These are phyloP conservation scores for Hippocampus mohnikei DNA, from an alignment of 2,113 vertebrate genomes.

Conservation along the genomic window DNA sequence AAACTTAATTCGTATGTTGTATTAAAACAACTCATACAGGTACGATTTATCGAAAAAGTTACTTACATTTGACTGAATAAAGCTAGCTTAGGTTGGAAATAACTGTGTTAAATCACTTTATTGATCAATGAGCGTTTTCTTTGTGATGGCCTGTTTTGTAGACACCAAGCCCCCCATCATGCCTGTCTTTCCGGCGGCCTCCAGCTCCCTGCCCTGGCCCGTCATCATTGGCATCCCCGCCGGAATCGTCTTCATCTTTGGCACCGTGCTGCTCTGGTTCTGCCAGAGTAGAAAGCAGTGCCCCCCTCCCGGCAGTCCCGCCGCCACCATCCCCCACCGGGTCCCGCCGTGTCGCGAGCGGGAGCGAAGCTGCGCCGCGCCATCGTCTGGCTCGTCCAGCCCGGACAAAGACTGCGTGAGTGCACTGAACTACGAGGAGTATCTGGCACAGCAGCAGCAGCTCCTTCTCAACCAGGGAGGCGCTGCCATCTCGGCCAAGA, in stretches of 20 bases:
- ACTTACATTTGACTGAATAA: too few relatives aligned
- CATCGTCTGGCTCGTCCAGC: conserved; percentile 50
- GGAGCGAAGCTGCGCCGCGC: conserved; percentile 38
- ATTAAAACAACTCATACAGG: too few relatives aligned
- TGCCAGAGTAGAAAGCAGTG: conserved; percentile 93
- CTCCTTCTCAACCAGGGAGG: conserved; percentile 61
- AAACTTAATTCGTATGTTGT: too few relatives aligned
- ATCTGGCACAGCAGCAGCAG: conserved; percentile 76
- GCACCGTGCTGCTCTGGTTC: conserved; percentile 90
- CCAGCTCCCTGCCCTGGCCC: conserved; percentile 88
- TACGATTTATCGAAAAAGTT: too few relatives aligned
- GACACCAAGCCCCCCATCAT: conserved; percentile 87
- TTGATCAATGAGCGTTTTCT: background rate
- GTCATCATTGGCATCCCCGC: conserved; percentile 96
- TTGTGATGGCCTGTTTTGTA: conserved; percentile 43
- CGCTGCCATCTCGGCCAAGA: conserved; percentile 73
- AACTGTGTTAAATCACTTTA: too few relatives aligned
- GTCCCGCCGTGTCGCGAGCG: conserved; percentile 52
- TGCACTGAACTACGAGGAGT: conserved; percentile 87
- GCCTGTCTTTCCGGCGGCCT: conserved; percentile 70
- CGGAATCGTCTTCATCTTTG: conserved; percentile 90
- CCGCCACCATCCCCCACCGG: conserved; percentile 62
- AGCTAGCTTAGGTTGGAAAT: too few relatives aligned
- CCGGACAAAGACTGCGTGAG: conserved; percentile 85
- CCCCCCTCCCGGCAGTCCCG: conserved; percentile 57